Evolutionary conservation across 2,797 vertebrate genomes (phyloP), one percentile per base, ranked within the genome.

Genomic region (Sparidentex hasta): DNA sequence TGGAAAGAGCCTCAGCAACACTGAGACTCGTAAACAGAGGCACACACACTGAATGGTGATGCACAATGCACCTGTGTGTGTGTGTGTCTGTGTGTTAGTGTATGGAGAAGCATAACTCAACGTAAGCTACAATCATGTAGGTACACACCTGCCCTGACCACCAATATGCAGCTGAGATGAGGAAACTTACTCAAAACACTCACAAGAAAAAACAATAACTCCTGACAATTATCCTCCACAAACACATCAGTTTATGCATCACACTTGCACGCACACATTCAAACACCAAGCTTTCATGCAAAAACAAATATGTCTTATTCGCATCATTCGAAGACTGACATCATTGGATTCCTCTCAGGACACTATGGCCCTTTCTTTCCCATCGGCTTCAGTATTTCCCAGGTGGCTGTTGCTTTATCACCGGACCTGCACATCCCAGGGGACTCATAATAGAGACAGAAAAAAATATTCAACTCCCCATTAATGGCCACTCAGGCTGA

Each of bases 371-470:
- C 74, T 80, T 71, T 78, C 84, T 87, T 87, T 89, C 88, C 82
- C 85, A 86, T 87, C 67, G 52, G 59, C 83, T 68, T 23, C 67
- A 80, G 88, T 89, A 87, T 93, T 90, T 92, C 91, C 88, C 90
- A 84, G 83, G 85, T 85, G 91, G 84, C 85, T 75, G 73, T 90
- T 89, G 86, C 90, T 93, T 91, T 86, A 91, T 93, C 88, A 90
- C 72, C 7, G 2, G 76, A 84, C 71, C 71, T 64, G 44, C 16
- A n/a, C 71, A 78, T 85, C 86, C 81, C 56, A 2, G 55, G 88
- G 87, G 86, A 84, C 82, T 88, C 78, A 79, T 82, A 90, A 92
- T 74, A 71, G 48, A 83, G 69, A 73, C 4, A 14, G 71, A 23
- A 71, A 71, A 76, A 81, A 83, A 70, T 83, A 83, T 84, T 88